Evolutionary conservation across 2,113 vertebrate species (phyloP).

Genomic region (Alosa alosa): DNA sequence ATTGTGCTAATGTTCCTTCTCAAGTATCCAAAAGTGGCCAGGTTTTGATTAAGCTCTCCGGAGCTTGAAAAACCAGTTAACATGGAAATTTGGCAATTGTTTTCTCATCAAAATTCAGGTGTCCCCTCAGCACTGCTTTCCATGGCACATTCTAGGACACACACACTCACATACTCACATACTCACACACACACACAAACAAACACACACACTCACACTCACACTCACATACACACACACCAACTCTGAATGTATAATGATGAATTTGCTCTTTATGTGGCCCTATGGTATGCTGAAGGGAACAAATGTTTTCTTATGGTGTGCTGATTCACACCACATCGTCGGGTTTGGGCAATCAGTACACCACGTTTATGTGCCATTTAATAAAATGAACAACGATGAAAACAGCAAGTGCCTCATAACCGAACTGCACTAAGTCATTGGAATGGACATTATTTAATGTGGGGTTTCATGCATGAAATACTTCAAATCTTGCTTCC

Average conservation of each 20-base stretch:
- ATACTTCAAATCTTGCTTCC: background rate
- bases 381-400: slow-evolving; percentile 14
- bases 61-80: slow-evolving; percentile 45
- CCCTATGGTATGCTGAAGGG: background rate
- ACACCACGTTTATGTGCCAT: background rate
- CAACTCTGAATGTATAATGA: background rate
- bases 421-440: slow-evolving; percentile 7
- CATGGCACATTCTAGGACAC: background rate
- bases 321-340: background rate
- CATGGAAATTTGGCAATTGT: slow-evolving; percentile 49
- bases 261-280: slow-evolving; percentile 4
- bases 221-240: background rate
- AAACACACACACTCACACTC: background rate
- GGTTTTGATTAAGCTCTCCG: slow-evolving; percentile 47
- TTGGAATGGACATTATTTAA: background rate
- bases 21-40: slow-evolving; percentile 47
- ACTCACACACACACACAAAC: background rate
- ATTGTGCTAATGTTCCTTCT: slow-evolving; percentile 41
- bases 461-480: background rate
- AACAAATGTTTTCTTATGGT: slow-evolving; percentile 17
- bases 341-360: background rate
- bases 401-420: background rate
- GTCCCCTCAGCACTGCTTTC: background rate
- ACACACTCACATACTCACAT: background rate
- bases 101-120: slow-evolving; percentile 33